Evolutionary conservation across 2,888 invertebrate species (phyloP), one percentile per base, ranked within the genome.

Genomic region (Nomada fabriciana): DNA sequence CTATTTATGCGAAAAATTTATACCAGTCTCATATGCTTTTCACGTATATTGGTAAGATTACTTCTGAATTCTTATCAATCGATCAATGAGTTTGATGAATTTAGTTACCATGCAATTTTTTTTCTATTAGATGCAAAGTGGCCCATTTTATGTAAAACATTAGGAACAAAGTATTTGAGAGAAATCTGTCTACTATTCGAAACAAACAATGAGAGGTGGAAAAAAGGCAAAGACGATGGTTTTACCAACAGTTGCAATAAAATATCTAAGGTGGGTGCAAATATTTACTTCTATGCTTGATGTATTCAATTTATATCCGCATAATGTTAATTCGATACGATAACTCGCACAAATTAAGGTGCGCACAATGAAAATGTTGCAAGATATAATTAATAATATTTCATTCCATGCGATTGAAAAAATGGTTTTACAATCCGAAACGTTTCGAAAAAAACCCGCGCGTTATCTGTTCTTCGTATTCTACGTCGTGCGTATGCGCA

Each of bases 11-110:
- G 47, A 96, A 96, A 90, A 95, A 97, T 90, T 94, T 96, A 29
- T 94, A 95, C 78, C 96, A 96, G 89, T 96, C 97, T 25, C 96
- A 96, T 55, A 94, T 96, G 29, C 93, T 97, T 65, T 94, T 97
- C 52, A 95, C 93, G 69, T 93, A 94, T 83, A 91, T 95, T 53
- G 90, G 94, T 94, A 77, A 89, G 90, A 36, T 70, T 20, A 15
- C 2, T 70, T 18, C 9, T 25, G 29, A 23, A 7, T 11, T 36
- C 9, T 29, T 15, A 55, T 25, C 13, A 36, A 25, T 50, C 13
- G 7, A 36, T 64, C 0, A 11, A 13, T 25, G 0, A 15, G 20
- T 29, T 25, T 4, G n/a, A 2, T 11, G 15, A 23, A 43, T 3
- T 25, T 25, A 69, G 63, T n/a, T 57, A 7, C 2, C 25, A 25